Conservation (phyloP, 2,888 invertebrate species). For the Lasioglossum figueresi region DNA sequence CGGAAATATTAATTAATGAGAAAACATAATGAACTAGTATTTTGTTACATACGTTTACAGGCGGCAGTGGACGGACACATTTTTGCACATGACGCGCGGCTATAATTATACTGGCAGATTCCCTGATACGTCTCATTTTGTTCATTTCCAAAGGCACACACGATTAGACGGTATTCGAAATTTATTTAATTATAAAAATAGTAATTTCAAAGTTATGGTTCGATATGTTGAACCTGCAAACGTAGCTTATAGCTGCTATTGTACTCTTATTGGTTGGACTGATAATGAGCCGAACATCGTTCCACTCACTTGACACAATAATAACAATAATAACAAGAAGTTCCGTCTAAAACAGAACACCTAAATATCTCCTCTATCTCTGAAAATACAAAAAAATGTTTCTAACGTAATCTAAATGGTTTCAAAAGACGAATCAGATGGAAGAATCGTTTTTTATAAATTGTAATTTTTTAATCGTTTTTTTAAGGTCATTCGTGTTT, state of each 20-base stretch:
- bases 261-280: too few relatives aligned
- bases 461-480: too few relatives aligned
- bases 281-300: neutral
- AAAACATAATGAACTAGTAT: neutral
- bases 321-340: too few relatives aligned
- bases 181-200: neutral
- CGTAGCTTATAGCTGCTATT: too few relatives aligned
- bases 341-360: too few relatives aligned
- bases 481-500: too few relatives aligned
- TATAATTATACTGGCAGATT: conserved; percentile 88
- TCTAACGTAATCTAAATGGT: too few relatives aligned
- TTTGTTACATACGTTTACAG: conserved; percentile 62
- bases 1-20: neutral
- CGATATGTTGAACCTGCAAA: neutral
- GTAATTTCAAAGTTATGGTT: conserved; percentile 10
- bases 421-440: too few relatives aligned
- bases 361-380: too few relatives aligned
- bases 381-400: too few relatives aligned
- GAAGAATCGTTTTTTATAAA: too few relatives aligned
- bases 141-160: neutral
- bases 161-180: conserved; percentile 1
- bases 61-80: conserved; percentile 38
- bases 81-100: conserved; percentile 82
- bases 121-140: conserved; percentile 86
- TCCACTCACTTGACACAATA: neutral